These are phyloP conservation scores for Leuciscus idus DNA, from an alignment of 2,113 vertebrate species.

Conservation along the genomic window DNA sequence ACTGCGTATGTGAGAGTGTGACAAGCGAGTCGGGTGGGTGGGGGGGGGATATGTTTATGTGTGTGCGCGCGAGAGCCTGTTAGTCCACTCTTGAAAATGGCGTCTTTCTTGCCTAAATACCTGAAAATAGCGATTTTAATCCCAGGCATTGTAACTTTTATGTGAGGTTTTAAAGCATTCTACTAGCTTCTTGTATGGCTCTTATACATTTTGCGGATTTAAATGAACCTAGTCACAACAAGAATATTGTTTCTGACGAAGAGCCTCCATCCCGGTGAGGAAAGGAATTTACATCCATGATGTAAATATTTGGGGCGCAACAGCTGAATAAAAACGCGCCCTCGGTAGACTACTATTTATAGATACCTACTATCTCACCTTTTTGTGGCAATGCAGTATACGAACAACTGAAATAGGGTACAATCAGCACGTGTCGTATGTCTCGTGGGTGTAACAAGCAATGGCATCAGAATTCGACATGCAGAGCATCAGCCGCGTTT, in stretches of 20 bases:
- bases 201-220: not conserved
- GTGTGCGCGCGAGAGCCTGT: slow-evolving; percentile 42
- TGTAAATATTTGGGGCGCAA: slow-evolving; percentile 29
- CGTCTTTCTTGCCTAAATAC: slow-evolving; percentile 72
- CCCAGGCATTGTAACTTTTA: not conserved
- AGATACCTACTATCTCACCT: slow-evolving; percentile 34
- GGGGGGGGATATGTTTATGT: not conserved
- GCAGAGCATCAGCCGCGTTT: slow-evolving; percentile 36
- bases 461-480: slow-evolving; percentile 18
- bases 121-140: slow-evolving; percentile 53
- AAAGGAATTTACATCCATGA: not conserved
- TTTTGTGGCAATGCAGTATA: slow-evolving; percentile 40
- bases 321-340: slow-evolving; percentile 8
- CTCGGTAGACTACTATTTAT: slow-evolving; percentile 8
- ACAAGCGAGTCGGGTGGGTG: slow-evolving; percentile 15
- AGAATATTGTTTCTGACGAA: not conserved
- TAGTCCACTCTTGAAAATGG: slow-evolving; percentile 76
- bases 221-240: not conserved
- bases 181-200: not conserved
- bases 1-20: slow-evolving; percentile 44
- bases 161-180: not conserved
- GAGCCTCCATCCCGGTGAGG: not conserved
- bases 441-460: not conserved
- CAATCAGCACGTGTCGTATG: slow-evolving; percentile 30
- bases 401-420: not conserved